Base-by-base conservation (phyloP, 1,140 invertebrate genomes). In the Drosophila auraria region DNA sequence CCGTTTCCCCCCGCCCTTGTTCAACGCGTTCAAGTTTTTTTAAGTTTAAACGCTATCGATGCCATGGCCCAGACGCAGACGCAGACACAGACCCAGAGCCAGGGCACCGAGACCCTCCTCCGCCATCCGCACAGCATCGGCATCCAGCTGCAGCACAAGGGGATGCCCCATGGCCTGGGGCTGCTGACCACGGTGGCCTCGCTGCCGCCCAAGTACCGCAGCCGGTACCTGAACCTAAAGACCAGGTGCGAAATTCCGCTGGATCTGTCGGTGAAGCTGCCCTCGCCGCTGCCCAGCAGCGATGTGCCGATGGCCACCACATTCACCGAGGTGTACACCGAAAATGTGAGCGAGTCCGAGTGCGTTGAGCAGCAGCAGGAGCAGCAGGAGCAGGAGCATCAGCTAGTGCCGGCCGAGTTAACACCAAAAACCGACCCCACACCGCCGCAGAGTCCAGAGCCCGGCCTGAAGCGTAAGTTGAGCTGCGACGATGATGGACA, bases 251-350 rank as follows among this genome's bases (percentile, higher is more conserved):
- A 93, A 80, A 92, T 94, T 56, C 94, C 94, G 15, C 83, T 95
- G 47, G 94, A 95, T 79, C 84, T 95, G 36, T 94, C 94, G 15
- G 82, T 95, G 1, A 95, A 95, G 89, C 93, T 94, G 20, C 94
- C 79, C 54, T 80, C 86, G 62, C 84, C 86, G 44, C 66, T 73
- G 81, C 83, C 90, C 44, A 45, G 47, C 53, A 45, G 64, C 61
- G 73, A 74, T 74, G 80, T 79, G 70, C 84, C 91, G 38, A 76
- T 90, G 70, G 80, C 91, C 7, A 78, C 62, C 61, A 54, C 91
- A 73, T 91, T 89, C 23, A 58, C 87, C 11, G 91, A 92, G 71
- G 78, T 91, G 15, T 90, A 83, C 30, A 91, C 69, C 33, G 91
- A 87, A 25, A 59, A 50, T 50, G 44, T 33, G 27, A 6, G n/a